phyloP scores from a whole-genome alignment of 2,888 invertebrate species.

The Plusia festucae region DNA sequence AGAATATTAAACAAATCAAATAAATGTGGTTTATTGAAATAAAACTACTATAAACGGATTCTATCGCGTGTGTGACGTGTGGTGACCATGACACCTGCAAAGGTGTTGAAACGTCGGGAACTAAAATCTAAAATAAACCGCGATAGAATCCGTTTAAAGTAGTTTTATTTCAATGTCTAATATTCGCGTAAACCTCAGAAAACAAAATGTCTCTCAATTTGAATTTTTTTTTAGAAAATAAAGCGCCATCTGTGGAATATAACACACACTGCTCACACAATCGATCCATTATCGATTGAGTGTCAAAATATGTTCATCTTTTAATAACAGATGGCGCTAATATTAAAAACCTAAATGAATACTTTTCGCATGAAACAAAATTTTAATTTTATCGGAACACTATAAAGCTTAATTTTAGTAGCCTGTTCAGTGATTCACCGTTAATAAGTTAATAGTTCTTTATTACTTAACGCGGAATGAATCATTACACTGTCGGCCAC shows the following conservation, averaged over 20 bases:
- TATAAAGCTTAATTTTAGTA: slow-evolving; percentile 57
- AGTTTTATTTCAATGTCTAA: too few species aligned
- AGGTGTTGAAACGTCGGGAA: too few species aligned
- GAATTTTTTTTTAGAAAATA: background rate
- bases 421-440: slow-evolving; percentile 50
- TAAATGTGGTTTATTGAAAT: too few species aligned
- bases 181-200: too few species aligned
- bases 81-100: too few species aligned
- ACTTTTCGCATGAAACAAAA: background rate
- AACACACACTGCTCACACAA: background rate
- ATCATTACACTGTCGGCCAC: slow-evolving; percentile 72
- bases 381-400: slow-evolving; percentile 11
- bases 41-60: too few species aligned
- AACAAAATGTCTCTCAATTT: too few species aligned
- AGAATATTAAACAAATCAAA: too few species aligned
- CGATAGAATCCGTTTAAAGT: too few species aligned
- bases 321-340: background rate
- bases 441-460: slow-evolving; percentile 61
- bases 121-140: too few species aligned
- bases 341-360: background rate
- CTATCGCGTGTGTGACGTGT: too few species aligned
- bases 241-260: slow-evolving; percentile 23
- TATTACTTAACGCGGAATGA: slow-evolving; percentile 62
- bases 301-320: background rate
- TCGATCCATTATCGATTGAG: slow-evolving; percentile 24